A percentile compares a stretch with the other conserved stretches of the same genome.
Evolutionary conservation across 1,140 invertebrate species (phyloP).

Genomic region (Pinna nobilis): DNA sequence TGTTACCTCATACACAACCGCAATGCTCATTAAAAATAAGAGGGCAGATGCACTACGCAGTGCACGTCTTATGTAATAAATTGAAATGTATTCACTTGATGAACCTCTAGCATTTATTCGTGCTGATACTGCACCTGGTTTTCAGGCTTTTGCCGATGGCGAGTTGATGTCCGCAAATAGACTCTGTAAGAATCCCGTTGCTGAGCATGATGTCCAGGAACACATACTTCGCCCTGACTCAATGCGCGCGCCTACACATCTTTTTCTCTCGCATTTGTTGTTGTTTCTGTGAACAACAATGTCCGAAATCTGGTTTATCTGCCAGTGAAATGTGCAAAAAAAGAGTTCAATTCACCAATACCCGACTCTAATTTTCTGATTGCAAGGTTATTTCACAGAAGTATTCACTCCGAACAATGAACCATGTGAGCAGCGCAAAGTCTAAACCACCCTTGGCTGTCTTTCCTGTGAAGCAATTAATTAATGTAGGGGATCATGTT

Average conservation of each 20-base stretch:
- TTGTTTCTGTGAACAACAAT: slow-evolving; percentile 15
- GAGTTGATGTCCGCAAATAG: background rate
- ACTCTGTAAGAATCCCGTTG: slow-evolving; percentile 37
- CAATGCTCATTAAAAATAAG: too few species aligned
- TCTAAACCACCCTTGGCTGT: background rate
- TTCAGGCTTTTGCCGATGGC: too few species aligned
- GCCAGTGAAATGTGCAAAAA: slow-evolving; percentile 17
- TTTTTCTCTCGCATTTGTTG: slow-evolving; percentile 4
- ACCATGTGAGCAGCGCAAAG: slow-evolving; percentile 34
- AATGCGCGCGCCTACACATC: background rate
- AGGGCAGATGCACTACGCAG: too few species aligned
- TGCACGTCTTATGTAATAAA: too few species aligned
- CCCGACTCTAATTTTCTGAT: slow-evolving; percentile 32
- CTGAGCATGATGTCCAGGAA: slow-evolving; percentile 32
- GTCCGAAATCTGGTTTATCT: slow-evolving; percentile 17
- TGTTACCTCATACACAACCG: too few species aligned
- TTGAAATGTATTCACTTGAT: too few species aligned
- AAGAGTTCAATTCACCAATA: slow-evolving; percentile 34
- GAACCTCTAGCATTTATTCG: too few species aligned
- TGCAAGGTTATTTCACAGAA: slow-evolving; percentile 20
- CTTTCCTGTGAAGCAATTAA: background rate
- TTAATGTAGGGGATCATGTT: slow-evolving; percentile 38
- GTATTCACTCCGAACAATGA: background rate
- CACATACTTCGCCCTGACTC: slow-evolving; percentile 24
- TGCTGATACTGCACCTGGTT: too few species aligned